Conservation (phyloP, 2,888 invertebrate genomes). For the Tanypteryx hageni region DNA sequence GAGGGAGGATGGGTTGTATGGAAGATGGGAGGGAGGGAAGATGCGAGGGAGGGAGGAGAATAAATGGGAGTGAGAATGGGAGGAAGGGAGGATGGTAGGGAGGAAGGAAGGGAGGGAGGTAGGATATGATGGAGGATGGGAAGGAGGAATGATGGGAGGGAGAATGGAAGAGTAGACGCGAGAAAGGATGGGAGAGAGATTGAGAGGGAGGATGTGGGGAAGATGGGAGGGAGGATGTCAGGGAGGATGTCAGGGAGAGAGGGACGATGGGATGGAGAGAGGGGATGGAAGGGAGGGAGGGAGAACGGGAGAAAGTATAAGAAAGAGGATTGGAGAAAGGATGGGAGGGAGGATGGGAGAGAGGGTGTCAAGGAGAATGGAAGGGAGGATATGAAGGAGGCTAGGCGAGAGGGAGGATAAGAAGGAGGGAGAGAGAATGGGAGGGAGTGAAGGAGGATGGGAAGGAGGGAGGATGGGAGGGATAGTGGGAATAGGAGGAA, state of each 20-base stretch:
- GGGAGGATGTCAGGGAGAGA: neutral
- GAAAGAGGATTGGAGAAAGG: neutral
- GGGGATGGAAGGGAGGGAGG: neutral
- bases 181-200: neutral
- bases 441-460: neutral
- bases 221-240: neutral
- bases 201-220: neutral
- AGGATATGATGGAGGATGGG: neutral
- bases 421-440: neutral
- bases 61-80: neutral
- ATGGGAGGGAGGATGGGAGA: neutral
- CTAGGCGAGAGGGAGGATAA: neutral
- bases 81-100: neutral
- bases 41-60: neutral
- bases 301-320: neutral
- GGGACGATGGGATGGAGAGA: neutral
- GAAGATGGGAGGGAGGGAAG: neutral
- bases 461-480: neutral
- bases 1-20: neutral
- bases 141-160: no score
- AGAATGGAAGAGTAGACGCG: no score
- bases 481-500: no score
- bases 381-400: neutral
- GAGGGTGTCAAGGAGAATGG: neutral
- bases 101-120: no score